A percentile compares a stretch with the other conserved stretches of the same genome.
phyloP scores from a whole-genome alignment of 2,113 vertebrate species.

The Coryphaenoides rupestris region DNA sequence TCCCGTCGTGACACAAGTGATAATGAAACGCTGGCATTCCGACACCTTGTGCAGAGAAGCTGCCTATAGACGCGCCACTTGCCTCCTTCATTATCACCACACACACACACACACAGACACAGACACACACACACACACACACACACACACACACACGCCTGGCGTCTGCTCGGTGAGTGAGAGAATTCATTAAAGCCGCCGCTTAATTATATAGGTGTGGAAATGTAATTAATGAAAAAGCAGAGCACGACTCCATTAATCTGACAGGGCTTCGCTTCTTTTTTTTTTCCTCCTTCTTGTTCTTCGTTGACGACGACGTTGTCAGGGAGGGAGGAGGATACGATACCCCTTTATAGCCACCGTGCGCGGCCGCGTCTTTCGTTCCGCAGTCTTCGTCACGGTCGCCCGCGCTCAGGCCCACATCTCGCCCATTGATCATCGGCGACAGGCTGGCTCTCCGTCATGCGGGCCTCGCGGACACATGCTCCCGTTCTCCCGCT shows the following conservation, averaged over 20 bases:
- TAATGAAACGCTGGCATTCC: constrained; percentile 64
- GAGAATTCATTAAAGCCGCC: constrained; percentile 79
- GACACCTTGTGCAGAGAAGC: constrained; percentile 56
- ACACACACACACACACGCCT: no score
- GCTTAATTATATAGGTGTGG: constrained; percentile 85
- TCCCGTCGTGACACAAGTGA: constrained; percentile 51
- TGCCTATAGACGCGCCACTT: constrained; percentile 68
- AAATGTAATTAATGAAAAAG: constrained; percentile 84
- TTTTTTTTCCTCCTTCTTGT: constrained; percentile 7
- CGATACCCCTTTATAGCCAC: constrained; percentile 21
- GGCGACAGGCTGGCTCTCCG: constrained; percentile 38
- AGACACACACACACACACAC: no score
- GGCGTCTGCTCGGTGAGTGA: no score
- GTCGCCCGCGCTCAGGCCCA: constrained; percentile 41
- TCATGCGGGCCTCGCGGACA: constrained; percentile 8
- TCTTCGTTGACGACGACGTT: no score
- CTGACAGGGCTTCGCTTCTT: constrained; percentile 73
- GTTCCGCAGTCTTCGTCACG: constrained; percentile 28
- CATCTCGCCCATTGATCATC: constrained; percentile 55
- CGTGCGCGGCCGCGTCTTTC: constrained; percentile 37
- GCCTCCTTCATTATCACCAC: constrained; percentile 29
- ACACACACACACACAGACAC: no score
- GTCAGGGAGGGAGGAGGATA: constrained; percentile 21
- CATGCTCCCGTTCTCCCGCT: constrained; percentile 4
- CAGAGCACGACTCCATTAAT: constrained; percentile 71